Base-by-base conservation (phyloP, 2,797 vertebrate species). In the Onychomys arenicola region DNA sequence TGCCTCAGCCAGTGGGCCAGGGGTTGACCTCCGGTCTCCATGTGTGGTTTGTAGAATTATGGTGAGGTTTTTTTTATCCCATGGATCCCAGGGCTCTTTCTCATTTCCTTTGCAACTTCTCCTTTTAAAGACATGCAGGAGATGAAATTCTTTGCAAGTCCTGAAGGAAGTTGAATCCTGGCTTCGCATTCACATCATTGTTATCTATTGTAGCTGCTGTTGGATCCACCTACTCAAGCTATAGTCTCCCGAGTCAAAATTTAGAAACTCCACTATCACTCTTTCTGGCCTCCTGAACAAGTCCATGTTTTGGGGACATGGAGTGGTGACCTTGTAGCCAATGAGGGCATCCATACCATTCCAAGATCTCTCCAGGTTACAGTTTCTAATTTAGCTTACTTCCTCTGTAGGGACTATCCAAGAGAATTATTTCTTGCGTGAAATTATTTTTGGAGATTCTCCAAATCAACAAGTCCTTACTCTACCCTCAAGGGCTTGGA, bases 321-420 rank as follows among this genome's bases (percentile, higher is more conserved):
- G 57, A 87, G 7, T 25, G 43, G 12, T 85, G 43, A 94, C 93
- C 94, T 96, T 94, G 96, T 91, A 71, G 43, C 80, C 89, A 69
- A 88, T 21, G 25, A 94, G 89, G 92, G 80, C 91, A 73, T 88
- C 88, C 5, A 67, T 2, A 25, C 67, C 0, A 40, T 69, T 90
- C 88, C 94, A 25, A 0, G 96, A 71, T 97, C 96, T 96, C 63
- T 96, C 89, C 85, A 65, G 95, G 95, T 98, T 97, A 95, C 16
- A 5, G 88, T 94, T 97, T 93, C 97, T 96, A 96, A 96, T 97
- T 97, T 95, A 97, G 96, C 96, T 96, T 69, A 91, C 87, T 98
- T 98, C 96, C 97, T 84, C 96, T 97, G 83, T 75, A 93, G 94
- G 96, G 97, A 97, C 92, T 71, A 87, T 97, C 92, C 93, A 97